A percentile compares a stretch with the other conserved stretches of the same genome.
phyloP scores from a whole-genome alignment of 2,113 vertebrate genomes.

The Bubo bubo region DNA sequence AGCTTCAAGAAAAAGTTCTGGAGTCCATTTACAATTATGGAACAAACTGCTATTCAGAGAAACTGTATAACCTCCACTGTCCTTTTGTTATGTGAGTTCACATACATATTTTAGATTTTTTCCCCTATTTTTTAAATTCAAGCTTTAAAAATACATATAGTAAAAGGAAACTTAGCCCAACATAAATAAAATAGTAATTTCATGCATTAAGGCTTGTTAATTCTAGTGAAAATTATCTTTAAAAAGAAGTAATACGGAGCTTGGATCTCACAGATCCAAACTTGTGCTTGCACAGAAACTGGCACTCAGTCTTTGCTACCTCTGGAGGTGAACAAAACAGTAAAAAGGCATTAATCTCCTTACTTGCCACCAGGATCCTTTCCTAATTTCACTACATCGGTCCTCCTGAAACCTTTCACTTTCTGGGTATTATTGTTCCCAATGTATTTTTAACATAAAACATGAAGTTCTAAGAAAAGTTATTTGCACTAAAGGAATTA shows the following conservation, averaged over 20 bases:
- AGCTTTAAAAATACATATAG: neutral
- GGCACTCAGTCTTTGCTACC: neutral
- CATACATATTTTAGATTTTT: neutral
- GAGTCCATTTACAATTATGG: neutral
- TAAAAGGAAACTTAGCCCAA: neutral
- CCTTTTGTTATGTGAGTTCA: neutral
- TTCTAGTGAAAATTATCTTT: neutral
- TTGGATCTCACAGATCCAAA: neutral
- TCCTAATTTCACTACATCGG: neutral
- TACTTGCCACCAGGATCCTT: neutral
- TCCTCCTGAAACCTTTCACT: neutral
- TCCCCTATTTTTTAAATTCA: neutral
- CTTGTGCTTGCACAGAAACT: neutral
- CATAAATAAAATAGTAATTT: neutral
- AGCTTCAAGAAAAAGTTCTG: neutral
- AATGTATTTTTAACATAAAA: neutral
- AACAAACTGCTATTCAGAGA: constrained; percentile 18
- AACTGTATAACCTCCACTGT: neutral
- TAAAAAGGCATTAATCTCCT: neutral
- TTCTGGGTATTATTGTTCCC: neutral
- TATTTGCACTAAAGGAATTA: neutral
- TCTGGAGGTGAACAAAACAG: neutral
- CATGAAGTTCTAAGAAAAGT: neutral
- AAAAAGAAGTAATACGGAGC: neutral
- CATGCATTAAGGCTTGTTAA: neutral